Evolutionary conservation across 2,888 invertebrate genomes (phyloP).

Genomic region (Caprella mutica): DNA sequence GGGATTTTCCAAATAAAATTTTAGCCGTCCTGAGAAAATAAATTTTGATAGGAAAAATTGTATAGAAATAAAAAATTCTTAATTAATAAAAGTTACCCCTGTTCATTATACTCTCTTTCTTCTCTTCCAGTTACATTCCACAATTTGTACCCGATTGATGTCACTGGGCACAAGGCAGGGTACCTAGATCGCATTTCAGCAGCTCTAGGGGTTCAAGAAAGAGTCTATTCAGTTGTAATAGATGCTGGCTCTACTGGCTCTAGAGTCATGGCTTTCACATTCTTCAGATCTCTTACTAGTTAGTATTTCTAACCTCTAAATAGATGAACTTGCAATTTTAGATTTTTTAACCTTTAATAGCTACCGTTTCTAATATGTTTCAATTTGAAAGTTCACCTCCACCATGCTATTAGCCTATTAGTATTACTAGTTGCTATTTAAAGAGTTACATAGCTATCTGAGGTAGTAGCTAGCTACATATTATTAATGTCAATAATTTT

Average conservation of each 20-base stretch:
- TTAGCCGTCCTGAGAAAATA: too few species aligned
- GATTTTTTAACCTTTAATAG: not conserved
- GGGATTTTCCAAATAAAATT: too few species aligned
- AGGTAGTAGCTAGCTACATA: too few species aligned
- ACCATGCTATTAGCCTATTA: not conserved
- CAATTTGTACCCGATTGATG: constrained; percentile 29
- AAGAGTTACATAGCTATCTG: too few species aligned
- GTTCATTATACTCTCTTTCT: too few species aligned
- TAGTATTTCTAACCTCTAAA: constrained; percentile 34
- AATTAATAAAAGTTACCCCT: too few species aligned
- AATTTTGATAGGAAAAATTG: too few species aligned
- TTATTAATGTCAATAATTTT: too few species aligned
- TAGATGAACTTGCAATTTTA: not conserved
- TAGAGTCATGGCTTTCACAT: constrained; percentile 66
- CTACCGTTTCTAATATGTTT: not conserved
- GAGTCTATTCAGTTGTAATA: constrained; percentile 71
- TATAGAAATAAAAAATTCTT: too few species aligned
- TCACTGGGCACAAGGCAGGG: constrained; percentile 22
- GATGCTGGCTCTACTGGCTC: constrained; percentile 92
- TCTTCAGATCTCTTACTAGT: constrained; percentile 65
- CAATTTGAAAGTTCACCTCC: not conserved
- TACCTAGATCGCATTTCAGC: constrained; percentile 28
- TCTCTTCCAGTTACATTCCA: constrained; percentile 32
- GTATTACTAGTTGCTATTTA: not conserved
- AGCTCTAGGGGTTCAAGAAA: constrained; percentile 51